phyloP scores from a whole-genome alignment of 1,140 invertebrate species.

The Archegozetes longisetosus region DNA sequence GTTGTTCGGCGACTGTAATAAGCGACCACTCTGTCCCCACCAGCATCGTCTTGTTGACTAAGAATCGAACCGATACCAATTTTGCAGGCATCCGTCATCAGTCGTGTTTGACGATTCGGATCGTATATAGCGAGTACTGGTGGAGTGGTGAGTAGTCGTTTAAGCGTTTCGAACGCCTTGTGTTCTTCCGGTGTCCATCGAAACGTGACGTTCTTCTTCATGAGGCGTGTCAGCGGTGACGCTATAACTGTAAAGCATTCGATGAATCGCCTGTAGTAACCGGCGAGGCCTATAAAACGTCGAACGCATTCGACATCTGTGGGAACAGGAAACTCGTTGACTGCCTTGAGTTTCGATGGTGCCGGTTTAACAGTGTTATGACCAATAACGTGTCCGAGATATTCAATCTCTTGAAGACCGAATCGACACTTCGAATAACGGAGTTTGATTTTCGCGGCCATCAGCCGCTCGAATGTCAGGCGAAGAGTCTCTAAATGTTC shows the following conservation, averaged over 20 bases:
- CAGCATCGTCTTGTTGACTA: constrained; percentile 24
- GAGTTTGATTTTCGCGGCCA: neutral
- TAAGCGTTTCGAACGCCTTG: constrained; percentile 10
- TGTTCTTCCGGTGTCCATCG: neutral
- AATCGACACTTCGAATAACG: constrained; percentile 5
- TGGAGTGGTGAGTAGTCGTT: neutral
- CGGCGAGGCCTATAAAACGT: constrained; percentile 30
- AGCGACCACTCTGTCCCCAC: neutral
- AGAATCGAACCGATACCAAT: constrained; percentile 34
- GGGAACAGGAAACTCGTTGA: constrained; percentile 7
- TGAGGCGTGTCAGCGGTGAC: neutral
- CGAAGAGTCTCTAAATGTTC: no score
- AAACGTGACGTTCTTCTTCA: constrained; percentile 7
- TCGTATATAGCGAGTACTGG: constrained; percentile 9
- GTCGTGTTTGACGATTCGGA: neutral
- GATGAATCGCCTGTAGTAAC: constrained; percentile 3
- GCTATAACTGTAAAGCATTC: neutral
- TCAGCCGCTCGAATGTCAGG: no score
- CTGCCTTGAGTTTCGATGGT: neutral
- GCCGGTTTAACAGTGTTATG: neutral
- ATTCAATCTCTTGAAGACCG: neutral
- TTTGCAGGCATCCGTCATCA: constrained; percentile 24
- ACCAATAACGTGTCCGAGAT: neutral
- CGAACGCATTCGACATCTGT: constrained; percentile 25
- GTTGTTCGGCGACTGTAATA: constrained; percentile 1